Evolutionary conservation across 2,797 vertebrate genomes (phyloP).

Genomic region (Mallotus villosus): DNA sequence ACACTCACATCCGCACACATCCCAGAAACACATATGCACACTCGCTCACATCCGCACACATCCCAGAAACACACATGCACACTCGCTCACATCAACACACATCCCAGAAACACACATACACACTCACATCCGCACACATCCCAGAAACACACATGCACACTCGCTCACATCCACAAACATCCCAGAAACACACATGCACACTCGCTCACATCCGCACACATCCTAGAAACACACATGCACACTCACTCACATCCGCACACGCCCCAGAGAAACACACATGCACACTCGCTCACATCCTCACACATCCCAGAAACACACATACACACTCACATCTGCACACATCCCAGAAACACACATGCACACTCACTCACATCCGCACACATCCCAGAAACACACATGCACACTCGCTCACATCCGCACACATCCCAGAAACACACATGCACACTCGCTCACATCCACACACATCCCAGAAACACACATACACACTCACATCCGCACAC

Average conservation of each 20-base stretch:
- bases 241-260: not conserved
- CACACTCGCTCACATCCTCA: conserved; percentile 1
- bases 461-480: conserved; percentile 5
- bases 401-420: conserved; percentile 2
- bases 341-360: not conserved
- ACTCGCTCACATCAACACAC: conserved; percentile 9
- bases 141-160: not conserved
- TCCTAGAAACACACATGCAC: not conserved
- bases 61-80: conserved; percentile 1
- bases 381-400: conserved; percentile 4
- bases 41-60: conserved; percentile 7
- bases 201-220: conserved; percentile 7
- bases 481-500: conserved; percentile 11
- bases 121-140: conserved; percentile 10
- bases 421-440: conserved; percentile 5
- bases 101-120: not conserved
- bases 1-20: conserved; percentile 12
- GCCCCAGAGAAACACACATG: not conserved
- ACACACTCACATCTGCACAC: conserved; percentile 11
- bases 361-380: not conserved
- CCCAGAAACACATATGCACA: not conserved
- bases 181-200: not conserved
- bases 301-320: conserved; percentile 5
- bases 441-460: conserved; percentile 1
- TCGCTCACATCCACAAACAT: conserved; percentile 10